phyloP scores from a whole-genome alignment of 2,797 vertebrate species.

The Acipenser ruthenus region DNA sequence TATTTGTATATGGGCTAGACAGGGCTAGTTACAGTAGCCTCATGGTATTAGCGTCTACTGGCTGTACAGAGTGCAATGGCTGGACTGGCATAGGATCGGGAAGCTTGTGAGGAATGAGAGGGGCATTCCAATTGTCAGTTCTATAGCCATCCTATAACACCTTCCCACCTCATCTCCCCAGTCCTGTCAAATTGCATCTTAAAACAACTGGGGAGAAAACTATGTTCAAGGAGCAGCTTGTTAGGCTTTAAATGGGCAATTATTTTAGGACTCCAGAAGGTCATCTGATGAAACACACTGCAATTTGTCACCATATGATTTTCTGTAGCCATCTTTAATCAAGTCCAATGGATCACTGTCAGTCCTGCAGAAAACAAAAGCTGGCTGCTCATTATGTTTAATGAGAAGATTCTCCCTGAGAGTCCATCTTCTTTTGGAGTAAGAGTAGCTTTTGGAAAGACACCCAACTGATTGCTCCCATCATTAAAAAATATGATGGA shows the following conservation, averaged over 20 bases:
- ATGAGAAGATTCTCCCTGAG: too few species aligned
- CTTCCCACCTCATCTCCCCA: not conserved
- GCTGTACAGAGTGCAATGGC: not conserved
- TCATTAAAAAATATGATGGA: too few species aligned
- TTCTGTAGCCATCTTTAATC: not conserved
- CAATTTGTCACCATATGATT: not conserved
- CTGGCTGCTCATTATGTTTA: not conserved
- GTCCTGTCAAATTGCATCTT: not conserved
- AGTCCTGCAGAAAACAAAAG: not conserved
- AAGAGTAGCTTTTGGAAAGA: too few species aligned
- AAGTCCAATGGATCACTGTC: not conserved
- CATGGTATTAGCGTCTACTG: not conserved
- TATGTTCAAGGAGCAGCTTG: not conserved
- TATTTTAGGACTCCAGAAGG: not conserved
- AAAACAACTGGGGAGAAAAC: not conserved
- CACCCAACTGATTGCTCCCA: too few species aligned
- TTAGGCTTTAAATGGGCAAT: not conserved
- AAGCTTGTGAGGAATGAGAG: not conserved
- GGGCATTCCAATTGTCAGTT: not conserved
- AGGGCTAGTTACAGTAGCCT: too few species aligned
- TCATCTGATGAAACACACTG: not conserved
- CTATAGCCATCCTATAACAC: not conserved
- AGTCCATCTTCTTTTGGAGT: too few species aligned
- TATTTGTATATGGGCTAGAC: too few species aligned
- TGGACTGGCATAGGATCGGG: not conserved